phyloP scores from a whole-genome alignment of 2,888 invertebrate species.

The Epirrita christyi region DNA sequence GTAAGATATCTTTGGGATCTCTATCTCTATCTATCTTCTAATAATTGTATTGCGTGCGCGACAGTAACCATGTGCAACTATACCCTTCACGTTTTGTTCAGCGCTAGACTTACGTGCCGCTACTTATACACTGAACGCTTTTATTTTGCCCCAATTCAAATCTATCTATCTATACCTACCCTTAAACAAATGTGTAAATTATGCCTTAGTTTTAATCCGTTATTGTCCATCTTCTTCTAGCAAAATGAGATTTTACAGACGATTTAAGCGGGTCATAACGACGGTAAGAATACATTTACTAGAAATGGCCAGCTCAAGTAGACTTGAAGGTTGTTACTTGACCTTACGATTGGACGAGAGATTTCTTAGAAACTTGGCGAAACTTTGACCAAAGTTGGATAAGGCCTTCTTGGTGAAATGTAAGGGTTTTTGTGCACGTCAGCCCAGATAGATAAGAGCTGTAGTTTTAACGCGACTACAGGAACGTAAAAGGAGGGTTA shows the following conservation, averaged over 20 bases:
- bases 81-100: too few relatives aligned
- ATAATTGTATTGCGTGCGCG: too few relatives aligned
- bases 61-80: too few relatives aligned
- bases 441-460: background rate
- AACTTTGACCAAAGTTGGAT: constrained; percentile 1
- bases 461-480: background rate
- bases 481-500: too few relatives aligned
- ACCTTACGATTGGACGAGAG: constrained; percentile 1
- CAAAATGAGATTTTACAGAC: background rate
- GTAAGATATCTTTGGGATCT: too few relatives aligned
- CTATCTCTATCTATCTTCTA: too few relatives aligned
- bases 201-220: background rate
- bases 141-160: background rate
- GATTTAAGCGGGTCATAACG: constrained; percentile 1
- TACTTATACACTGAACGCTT: too few relatives aligned
- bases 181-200: background rate
- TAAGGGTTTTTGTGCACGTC: constrained; percentile 1
- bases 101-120: too few relatives aligned
- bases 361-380: constrained; percentile 1
- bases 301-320: constrained; percentile 2
- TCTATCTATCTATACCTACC: too few relatives aligned
- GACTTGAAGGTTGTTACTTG: constrained; percentile 3
- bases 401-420: background rate
- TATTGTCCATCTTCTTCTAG: background rate
- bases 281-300: background rate